Evolutionary conservation across 2,113 vertebrate genomes (phyloP), one percentile per base, ranked within the genome.

Genomic region (Pantherophis guttatus): DNA sequence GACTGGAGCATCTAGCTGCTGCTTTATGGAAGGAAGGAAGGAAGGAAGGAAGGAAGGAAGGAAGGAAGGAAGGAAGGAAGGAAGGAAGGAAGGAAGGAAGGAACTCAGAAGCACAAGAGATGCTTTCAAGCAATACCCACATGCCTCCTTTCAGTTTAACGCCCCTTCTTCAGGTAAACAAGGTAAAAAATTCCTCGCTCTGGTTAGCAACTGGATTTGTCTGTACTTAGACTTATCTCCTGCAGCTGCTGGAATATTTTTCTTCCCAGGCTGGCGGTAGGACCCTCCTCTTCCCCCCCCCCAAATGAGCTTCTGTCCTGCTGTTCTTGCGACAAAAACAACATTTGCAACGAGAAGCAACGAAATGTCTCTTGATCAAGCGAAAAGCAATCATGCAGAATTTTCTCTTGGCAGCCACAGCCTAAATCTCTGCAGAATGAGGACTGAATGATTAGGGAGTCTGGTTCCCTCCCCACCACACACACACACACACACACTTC

Each of bases 301-400:
- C 87, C 33, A 53, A 65, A 90, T 95, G 93, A 94, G 53, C 91
- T 95, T 92, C 26, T 23, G 88, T 91, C 90, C 94, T 81, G 70
- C 2, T 91, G 86, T 53, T 87, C 87, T 95, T 44, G 86, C 95
- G 53, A 55, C 94, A 33, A 94, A 94, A 94, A 52, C 50, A 88
- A 93, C 95, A 93, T 96, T 96, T 92, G 90, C 90, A 62, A 91
- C 85, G 92, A 93, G 91, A 90, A 93, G 89, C 9, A n/a, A n/a
- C 50, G 88, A 92, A 88, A 92, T 92, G 26, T 5, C 39, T 57
- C 92, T 88, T 93, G 94, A 81, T 95, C 94, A 95, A 91, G 94
- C 15, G 3, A 44, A 91, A 95, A 95, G 86, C 91, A n/a, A 81
- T 93, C 95, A 33, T 29, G 92, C 92, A 93, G 88, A 95, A 94